Evolutionary conservation across 30 jellyfish, hydroid and myxozoan species (phyloP), one percentile per base, ranked within the genome.

Genomic region (Rhopilema esculentum): DNA sequence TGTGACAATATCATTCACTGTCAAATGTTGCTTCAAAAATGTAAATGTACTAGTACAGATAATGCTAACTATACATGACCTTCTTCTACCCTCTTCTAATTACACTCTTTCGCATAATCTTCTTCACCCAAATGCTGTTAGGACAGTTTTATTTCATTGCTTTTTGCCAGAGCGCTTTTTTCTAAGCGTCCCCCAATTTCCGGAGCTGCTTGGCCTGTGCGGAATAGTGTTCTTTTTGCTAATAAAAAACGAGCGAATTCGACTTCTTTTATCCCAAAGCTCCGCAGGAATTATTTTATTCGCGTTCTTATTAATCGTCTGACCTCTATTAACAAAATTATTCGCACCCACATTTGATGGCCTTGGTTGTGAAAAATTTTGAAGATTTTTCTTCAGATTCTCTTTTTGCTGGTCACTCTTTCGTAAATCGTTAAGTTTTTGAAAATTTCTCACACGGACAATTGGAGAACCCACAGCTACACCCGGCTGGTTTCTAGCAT

Each of bases 161-260:
- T 40, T 12, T 6, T 6, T 40, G 57, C 57, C 57, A 40, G 88
- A 73, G 27, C 94, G 75, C 49, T 71, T 88, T 83, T 88, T 88
- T 66, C 73, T 88, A 77, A 88, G 30, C 32, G 96, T 88, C 1
- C 96, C 96, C 96, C 96, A 88, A 33, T 72, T 79, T 21, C 91
- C 84, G 18, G 77, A 81, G 20, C 20, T 19, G 23, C 79, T 74
- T 9, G 94, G 94, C 79, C 88, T 75, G 8, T 31, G 88, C 18
- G 94, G 94, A 22, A 85, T 85, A 0, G 72, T 28, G 62, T 68
- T 75, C 85, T 74, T 85, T 64, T 85, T 85, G 62, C 79, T 63
- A 28, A 72, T 62, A 26, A 52, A 25, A 49, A 68, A 69, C 8
- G 83, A 57, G 27, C 72, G 76, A 24, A 85, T 51, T 15, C 24